Base-by-base conservation (phyloP, 2,888 invertebrate species). In the Clivina fossor region DNA sequence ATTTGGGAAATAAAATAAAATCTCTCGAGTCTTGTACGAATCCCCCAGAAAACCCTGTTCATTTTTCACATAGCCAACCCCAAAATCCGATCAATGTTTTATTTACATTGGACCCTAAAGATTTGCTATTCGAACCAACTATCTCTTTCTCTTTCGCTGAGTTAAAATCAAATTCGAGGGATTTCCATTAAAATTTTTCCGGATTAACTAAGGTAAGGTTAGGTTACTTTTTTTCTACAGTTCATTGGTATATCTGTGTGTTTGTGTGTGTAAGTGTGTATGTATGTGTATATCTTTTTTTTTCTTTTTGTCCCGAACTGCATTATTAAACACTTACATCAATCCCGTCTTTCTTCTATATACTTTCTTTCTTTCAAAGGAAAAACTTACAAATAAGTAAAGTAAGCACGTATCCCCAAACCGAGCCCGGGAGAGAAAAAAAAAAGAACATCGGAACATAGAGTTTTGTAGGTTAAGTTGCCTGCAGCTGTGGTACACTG, bases 331-430 rank as follows among this genome's bases (percentile, higher is more conserved):
- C 44, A 43, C 44, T 44, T 26, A 44, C 37, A 53, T 53, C 43
- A 53, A 53, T 53, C 53, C 44, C 26, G 22, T 24, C 18, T n/a
- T 35, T 37, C 53, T 44, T 16, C 4, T 19, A 19, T 18, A 19
- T 18, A 19, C 15, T 15, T 46, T 43, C 28, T n/a, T n/a, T 46
- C 43, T 35, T 19, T 20, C 9, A 18, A 43, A 35, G 35, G 22
- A 40, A 37, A 53, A 53, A 44, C 44, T 53, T 44, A 53, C 44
- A 53, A 53, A 53, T 53, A 53, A 53, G 44, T 53, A 53, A 53
- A 53, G 44, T 35, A 53, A 44, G 53, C 43, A 53, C 53, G 43
- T 44, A 40, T 18, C 19, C 22, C n/a, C n/a, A n/a, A n/a, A n/a
- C n/a, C n/a, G n/a, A n/a, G n/a, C n/a, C n/a, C n/a, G n/a, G n/a